phyloP scores from a whole-genome alignment of 2,797 vertebrate genomes.

The Lacerta agilis region DNA sequence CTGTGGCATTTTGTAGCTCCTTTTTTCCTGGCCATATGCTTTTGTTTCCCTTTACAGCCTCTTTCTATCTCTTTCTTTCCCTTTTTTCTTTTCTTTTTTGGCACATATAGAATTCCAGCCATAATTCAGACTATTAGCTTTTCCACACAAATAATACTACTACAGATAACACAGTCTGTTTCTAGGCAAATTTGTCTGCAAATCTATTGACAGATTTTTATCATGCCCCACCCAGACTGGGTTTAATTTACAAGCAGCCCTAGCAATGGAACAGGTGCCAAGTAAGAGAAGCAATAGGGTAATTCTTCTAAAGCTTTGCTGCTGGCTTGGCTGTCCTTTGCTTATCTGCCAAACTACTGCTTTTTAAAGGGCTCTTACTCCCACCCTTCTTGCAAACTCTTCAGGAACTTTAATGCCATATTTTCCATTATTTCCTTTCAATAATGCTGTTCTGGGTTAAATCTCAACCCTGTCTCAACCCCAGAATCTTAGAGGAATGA shows the following conservation, averaged over 20 bases:
- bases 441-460: too few species aligned
- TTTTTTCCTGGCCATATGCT: constrained; percentile 21
- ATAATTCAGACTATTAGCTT: constrained; percentile 39
- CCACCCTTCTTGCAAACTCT: too few species aligned
- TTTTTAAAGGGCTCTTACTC: too few species aligned
- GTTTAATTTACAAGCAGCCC: constrained; percentile 12
- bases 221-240: neutral
- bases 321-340: neutral
- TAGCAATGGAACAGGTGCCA: neutral
- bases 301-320: neutral
- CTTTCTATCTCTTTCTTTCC: constrained; percentile 14
- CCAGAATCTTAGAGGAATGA: too few species aligned
- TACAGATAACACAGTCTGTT: constrained; percentile 45
- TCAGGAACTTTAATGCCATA: too few species aligned
- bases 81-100: neutral
- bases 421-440: too few species aligned
- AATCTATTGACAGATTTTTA: constrained; percentile 27
- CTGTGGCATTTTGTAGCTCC: accelerated
- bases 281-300: neutral
- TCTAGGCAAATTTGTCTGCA: constrained; percentile 51
- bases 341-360: too few species aligned
- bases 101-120: constrained; percentile 34
- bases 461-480: too few species aligned
- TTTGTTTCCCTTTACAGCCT: constrained; percentile 30
- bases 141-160: constrained; percentile 43